Evolutionary conservation across 1,140 invertebrate species (phyloP).

Genomic region (Phymorhynchus buccinoides): DNA sequence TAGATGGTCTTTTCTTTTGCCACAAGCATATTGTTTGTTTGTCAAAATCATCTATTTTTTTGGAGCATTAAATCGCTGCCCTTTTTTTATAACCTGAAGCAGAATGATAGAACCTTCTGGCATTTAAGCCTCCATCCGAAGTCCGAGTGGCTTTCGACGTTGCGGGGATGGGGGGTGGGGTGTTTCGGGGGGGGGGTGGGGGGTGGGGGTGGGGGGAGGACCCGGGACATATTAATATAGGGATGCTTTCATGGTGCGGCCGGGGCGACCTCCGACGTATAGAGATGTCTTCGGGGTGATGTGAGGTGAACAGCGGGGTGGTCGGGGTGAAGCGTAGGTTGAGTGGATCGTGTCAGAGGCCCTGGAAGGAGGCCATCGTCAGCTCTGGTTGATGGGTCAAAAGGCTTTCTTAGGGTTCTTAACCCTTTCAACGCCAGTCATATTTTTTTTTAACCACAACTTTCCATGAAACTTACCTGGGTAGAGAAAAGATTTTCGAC

Average conservation of each 20-base stretch:
- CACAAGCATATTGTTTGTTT: not conserved
- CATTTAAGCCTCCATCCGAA: not conserved
- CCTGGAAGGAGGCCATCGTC: not conserved
- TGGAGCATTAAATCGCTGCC: no score
- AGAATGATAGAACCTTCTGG: not conserved
- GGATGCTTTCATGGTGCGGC: not conserved
- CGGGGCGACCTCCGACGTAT: not conserved
- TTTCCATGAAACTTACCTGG: no score
- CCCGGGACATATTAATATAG: not conserved
- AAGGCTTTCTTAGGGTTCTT: no score
- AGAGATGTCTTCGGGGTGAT: not conserved
- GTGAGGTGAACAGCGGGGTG: not conserved
- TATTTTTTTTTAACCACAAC: no score
- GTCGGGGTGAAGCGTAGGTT: not conserved
- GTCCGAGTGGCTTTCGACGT: conserved; percentile 11
- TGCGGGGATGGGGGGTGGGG: not conserved
- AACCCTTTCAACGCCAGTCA: no score
- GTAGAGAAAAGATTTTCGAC: no score
- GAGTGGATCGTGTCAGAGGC: not conserved
- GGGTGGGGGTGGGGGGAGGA: not conserved
- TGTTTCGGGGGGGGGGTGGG: not conserved
- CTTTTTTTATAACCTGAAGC: no score
- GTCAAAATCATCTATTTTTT: no score
- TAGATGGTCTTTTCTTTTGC: not conserved
- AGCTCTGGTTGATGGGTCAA: no score